phyloP scores from a whole-genome alignment of 2,797 vertebrate genomes.

The Silurus aristotelis region DNA sequence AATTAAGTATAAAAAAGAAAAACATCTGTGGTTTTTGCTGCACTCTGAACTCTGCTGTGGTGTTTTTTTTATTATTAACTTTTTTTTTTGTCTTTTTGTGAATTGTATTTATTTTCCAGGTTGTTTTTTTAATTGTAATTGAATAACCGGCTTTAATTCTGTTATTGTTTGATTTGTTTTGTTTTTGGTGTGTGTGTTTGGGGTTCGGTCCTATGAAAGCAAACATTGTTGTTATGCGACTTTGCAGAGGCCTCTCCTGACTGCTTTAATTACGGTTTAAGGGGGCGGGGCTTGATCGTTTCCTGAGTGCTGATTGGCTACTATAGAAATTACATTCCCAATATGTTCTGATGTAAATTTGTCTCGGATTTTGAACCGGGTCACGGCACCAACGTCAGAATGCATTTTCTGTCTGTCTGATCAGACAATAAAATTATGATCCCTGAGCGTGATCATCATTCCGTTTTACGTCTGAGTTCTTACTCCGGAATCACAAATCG shows the following conservation, averaged over 20 bases:
- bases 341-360: neutral
- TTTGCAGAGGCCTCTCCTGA: constrained; percentile 47
- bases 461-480: too few species aligned
- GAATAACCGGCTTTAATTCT: constrained; percentile 55
- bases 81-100: constrained; percentile 26
- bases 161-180: constrained; percentile 51
- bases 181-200: constrained; percentile 1
- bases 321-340: neutral
- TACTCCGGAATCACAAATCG: too few species aligned
- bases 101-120: constrained; percentile 67
- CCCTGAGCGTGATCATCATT: too few species aligned
- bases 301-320: neutral
- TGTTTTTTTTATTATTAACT: constrained; percentile 49
- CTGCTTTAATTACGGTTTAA: neutral
- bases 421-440: neutral
- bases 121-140: constrained; percentile 51
- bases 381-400: neutral
- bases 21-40: neutral
- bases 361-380: neutral
- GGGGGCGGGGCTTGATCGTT: neutral
- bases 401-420: neutral
- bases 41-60: neutral
- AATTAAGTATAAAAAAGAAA: too few species aligned
- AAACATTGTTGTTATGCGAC: neutral
- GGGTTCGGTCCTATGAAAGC: constrained; percentile 47